phyloP scores from a whole-genome alignment of 2,888 invertebrate species.

The Callinectes sapidus region DNA sequence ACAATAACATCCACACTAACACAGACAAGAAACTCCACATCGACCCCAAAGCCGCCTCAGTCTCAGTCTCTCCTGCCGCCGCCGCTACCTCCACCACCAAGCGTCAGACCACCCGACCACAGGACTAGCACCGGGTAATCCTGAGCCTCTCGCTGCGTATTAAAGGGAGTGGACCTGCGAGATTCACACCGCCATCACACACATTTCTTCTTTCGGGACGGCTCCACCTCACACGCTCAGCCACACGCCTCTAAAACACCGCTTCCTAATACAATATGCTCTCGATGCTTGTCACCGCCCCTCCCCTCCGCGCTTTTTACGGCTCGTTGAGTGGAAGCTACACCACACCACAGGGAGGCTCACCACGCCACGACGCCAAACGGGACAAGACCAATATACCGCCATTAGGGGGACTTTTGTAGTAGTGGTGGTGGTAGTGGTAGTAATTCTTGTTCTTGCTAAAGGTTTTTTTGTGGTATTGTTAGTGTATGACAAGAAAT shows the following conservation, averaged over 20 bases:
- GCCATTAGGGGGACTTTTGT: background rate
- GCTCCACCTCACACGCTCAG: background rate
- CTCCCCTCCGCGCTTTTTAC: background rate
- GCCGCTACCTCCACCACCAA: background rate
- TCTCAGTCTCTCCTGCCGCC: background rate
- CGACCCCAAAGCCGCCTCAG: background rate
- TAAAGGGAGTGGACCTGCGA: constrained; percentile 27
- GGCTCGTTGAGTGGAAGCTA: background rate
- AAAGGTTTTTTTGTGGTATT: too few relatives aligned
- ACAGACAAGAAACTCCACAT: background rate
- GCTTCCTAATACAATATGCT: background rate
- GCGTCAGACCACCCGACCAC: background rate
- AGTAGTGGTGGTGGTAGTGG: too few relatives aligned
- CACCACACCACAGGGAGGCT: background rate
- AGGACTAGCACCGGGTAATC: background rate
- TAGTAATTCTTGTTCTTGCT: too few relatives aligned
- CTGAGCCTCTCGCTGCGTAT: constrained; percentile 7
- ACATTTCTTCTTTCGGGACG: background rate
- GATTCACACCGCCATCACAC: background rate
- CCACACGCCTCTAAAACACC: background rate
- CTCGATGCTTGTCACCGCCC: background rate
- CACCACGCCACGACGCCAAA: background rate
- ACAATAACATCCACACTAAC: background rate
- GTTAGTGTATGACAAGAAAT: too few relatives aligned
- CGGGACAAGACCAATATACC: background rate